Percentiles rank a stretch among this genome's conserved stretches.
Conservation (phyloP, 37 sponge, comb jelly and placozoan species). For the Mnemiopsis leidyi region DNA sequence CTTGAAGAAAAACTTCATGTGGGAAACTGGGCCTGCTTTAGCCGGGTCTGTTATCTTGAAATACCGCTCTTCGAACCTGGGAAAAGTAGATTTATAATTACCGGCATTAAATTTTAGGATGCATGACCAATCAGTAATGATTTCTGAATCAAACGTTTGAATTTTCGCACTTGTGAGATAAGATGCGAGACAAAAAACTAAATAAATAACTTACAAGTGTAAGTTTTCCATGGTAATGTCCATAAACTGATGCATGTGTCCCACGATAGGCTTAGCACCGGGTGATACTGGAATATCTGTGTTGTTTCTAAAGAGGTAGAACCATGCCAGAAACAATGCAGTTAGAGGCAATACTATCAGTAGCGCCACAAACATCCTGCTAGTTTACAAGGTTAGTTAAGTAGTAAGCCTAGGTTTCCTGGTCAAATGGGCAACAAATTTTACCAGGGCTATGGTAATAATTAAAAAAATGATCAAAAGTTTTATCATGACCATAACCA, state of each 20-base stretch:
- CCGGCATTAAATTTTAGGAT: no score
- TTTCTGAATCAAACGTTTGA: no score
- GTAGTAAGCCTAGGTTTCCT: no score
- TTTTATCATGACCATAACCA: no score
- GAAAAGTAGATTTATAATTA: no score
- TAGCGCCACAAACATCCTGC: conserved; percentile 26
- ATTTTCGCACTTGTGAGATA: no score
- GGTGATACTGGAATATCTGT: conserved; percentile 32
- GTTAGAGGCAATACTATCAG: not conserved
- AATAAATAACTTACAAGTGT: not conserved
- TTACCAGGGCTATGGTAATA: no score
- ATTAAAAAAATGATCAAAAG: no score
- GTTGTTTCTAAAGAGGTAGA: conserved; percentile 50
- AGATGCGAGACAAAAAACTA: not conserved
- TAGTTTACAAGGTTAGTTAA: not conserved
- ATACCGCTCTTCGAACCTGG: conserved; percentile 46
- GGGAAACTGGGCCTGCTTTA: not conserved
- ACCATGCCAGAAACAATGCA: conserved; percentile 7
- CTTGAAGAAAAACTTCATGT: conserved; percentile 16
- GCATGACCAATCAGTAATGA: no score
- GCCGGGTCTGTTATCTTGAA: conserved; percentile 24
- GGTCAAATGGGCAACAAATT: no score
- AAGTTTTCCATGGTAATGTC: conserved; percentile 15
- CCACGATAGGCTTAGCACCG: not conserved
- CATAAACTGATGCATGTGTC: conserved; percentile 52